Conservation (phyloP, 2,797 vertebrate species). For the Acanthurus leucopareius region DNA sequence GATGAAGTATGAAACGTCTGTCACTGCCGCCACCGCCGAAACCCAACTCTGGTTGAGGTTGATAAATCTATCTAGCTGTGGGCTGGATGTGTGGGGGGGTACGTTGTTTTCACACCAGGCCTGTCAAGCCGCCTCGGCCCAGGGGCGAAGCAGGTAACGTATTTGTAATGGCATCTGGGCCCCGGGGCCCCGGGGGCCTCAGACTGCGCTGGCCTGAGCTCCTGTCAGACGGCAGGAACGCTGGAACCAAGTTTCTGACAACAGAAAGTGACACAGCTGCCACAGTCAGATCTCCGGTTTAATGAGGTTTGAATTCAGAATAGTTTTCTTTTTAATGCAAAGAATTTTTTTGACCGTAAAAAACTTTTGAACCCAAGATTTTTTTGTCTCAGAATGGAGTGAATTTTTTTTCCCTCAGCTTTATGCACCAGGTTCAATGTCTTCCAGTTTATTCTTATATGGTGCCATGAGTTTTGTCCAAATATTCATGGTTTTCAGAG, state of each 20-base stretch:
- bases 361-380: not conserved
- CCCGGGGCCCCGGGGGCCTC: conserved; percentile 40
- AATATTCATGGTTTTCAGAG: not conserved
- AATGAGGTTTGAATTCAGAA: conserved; percentile 1
- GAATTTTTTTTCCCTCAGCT: not conserved
- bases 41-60: conserved; percentile 53
- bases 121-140: conserved; percentile 57
- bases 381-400: not conserved
- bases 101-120: conserved; percentile 62
- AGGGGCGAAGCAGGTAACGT: conserved; percentile 52
- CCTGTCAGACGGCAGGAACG: conserved; percentile 48
- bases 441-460: not conserved
- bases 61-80: conserved; percentile 71
- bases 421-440: not conserved
- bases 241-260: conserved; percentile 19
- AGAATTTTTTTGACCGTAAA: not conserved
- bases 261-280: conserved; percentile 36
- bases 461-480: not conserved
- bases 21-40: conserved; percentile 41
- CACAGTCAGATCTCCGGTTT: conserved; percentile 6
- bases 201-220: conserved; percentile 37
- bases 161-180: conserved; percentile 49
- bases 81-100: conserved; percentile 35
- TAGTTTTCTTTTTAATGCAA: not conserved
- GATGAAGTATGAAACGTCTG: conserved; percentile 61